phyloP scores from a whole-genome alignment of 2,113 vertebrate species.

The Felis catus region F.catus_Fca126_mat1.0 CM031415.1:19634001-19634500 shows the following conservation, averaged over 20 bases:
- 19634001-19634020: neutral
- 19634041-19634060: neutral
- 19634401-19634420: neutral
- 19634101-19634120: neutral
- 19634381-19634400: neutral
- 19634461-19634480: neutral
- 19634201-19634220: neutral
- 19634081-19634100: neutral
- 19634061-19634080: neutral
- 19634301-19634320: neutral
- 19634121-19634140: neutral
- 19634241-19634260: neutral
- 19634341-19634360: neutral
- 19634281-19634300: neutral
- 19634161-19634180: neutral
- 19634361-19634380: neutral
- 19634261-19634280: neutral
- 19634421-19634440: neutral
- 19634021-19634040: neutral
- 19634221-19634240: neutral
- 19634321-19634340: neutral
- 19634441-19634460: neutral
- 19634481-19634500: neutral
- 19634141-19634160: neutral
- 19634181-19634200: neutral